Evolutionary conservation across 2,797 vertebrate genomes (phyloP), one percentile per base, ranked within the genome.

Genomic region (Pseudocheirus occidentalis): DNA sequence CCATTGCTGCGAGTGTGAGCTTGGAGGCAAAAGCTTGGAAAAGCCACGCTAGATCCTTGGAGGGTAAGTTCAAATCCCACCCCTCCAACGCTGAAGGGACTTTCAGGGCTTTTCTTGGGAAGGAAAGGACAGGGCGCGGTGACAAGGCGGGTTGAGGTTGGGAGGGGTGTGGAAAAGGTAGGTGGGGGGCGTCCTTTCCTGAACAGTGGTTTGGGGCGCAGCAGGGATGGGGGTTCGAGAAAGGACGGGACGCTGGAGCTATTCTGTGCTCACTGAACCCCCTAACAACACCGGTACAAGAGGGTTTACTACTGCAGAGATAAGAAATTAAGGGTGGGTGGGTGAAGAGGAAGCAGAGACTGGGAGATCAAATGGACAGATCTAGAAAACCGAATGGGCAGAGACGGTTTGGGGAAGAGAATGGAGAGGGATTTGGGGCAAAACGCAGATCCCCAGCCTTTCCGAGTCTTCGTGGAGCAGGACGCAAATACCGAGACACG

Each of bases 1-100:
- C 98, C 97, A 96, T 96, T 97, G 97, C 97, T 93, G 96, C 46
- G 95, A 53, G 96, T 34, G 62, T n/a, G 62, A 34, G 34, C 62
- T 34, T 31, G 58, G 29, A 59, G 62, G 13, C 5, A 5, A n/a
- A n/a, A n/a, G 62, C 62, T 66, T 21, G 66, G 66, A 73, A 6
- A 24, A 73, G n/a, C n/a, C 66, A 18, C n/a, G n/a, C 66, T 40
- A 40, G n/a, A 24, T 81, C 66, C n/a, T 46, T 11, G n/a, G 66
- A n/a, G 58, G 66, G 66, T 81, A 40, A 81, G 66, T 81, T 81
- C 66, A 10, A 24, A 81, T 24, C n/a, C n/a, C 18, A 58, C 13
- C 66, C 66, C n/a, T 10, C n/a, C 66, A 21, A 46, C 16, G 1
- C 66, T 40, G 16, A 9, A 12, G n/a, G n/a, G 16, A 40, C 66